Conservation (phyloP, 1,140 invertebrate genomes). For the Liolophura sinensis region DNA sequence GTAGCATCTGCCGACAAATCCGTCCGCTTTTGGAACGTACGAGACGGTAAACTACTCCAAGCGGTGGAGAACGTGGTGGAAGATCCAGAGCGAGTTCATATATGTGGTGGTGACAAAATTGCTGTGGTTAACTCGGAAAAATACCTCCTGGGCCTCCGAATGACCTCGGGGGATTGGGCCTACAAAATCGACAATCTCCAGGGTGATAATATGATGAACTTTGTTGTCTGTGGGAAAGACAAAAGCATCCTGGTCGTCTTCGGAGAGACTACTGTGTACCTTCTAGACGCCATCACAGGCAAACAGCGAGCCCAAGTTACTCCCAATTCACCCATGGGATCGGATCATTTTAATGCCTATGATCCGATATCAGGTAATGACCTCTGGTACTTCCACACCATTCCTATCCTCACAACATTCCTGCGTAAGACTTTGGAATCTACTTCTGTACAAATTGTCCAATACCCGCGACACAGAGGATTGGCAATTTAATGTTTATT, state of each 20-base stretch:
- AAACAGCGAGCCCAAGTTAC: not conserved
- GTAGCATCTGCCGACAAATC: constrained; percentile 6
- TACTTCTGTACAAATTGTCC: not conserved
- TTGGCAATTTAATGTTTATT: not conserved
- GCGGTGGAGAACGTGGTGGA: constrained; percentile 20
- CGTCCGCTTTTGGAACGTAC: constrained; percentile 23
- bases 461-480: too few relatives aligned
- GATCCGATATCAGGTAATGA: constrained; percentile 1
- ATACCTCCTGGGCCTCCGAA: constrained; percentile 9
- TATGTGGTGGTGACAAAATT: constrained; percentile 22
- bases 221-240: constrained; percentile 15
- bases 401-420: too few relatives aligned
- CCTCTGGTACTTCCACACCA: too few relatives aligned
- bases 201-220: not conserved
- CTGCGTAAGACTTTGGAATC: not conserved
- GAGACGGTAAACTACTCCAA: constrained; percentile 19
- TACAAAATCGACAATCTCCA: constrained; percentile 9
- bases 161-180: constrained; percentile 8
- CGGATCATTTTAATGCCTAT: not conserved
- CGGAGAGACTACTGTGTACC: not conserved
- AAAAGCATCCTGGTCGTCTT: constrained; percentile 17
- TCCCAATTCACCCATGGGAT: not conserved
- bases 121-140: constrained; percentile 15
- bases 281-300: constrained; percentile 9
- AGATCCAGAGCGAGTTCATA: constrained; percentile 21